Evolutionary conservation across 2,797 vertebrate genomes (phyloP).

Genomic region (Anguilla obscura): DNA sequence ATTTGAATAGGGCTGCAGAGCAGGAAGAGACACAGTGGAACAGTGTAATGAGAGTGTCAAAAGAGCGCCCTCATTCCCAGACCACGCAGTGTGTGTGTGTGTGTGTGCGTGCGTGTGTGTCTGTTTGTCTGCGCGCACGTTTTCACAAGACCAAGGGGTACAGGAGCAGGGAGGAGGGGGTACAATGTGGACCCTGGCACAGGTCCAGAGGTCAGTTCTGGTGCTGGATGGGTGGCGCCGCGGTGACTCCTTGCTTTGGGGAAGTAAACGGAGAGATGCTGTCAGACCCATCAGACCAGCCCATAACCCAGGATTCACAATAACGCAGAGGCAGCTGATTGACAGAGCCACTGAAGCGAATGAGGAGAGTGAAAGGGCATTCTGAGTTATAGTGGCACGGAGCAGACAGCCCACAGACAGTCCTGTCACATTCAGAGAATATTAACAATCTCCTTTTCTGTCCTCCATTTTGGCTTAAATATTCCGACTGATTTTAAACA

Average conservation of each 20-base stretch:
- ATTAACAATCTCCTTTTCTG: conserved; percentile 11
- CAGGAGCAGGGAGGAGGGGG: neutral
- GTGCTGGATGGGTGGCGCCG: conserved; percentile 21
- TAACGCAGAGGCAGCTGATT: conserved; percentile 15
- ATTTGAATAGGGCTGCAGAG: conserved; percentile 3
- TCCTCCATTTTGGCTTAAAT: neutral
- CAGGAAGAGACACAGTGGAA: neutral
- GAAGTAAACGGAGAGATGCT: conserved; percentile 25
- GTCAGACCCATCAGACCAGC: conserved; percentile 16
- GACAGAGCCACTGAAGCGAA: conserved; percentile 27
- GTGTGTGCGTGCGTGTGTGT: neutral
- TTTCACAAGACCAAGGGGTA: neutral
- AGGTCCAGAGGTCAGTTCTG: conserved; percentile 25
- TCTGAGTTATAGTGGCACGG: neutral
- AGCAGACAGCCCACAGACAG: conserved; percentile 14
- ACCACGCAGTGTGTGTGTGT: conserved; percentile 1
- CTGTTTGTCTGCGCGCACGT: neutral
- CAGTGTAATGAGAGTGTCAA: conserved; percentile 21
- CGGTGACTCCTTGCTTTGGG: conserved; percentile 13
- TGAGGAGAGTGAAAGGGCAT: conserved; percentile 21
- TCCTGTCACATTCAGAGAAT: conserved; percentile 27
- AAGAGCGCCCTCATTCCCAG: conserved; percentile 28
- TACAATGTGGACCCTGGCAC: conserved; percentile 24
- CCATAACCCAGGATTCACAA: neutral
- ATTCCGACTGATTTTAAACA: neutral